Evolutionary conservation across 2,113 vertebrate genomes (phyloP).

Genomic region (Rhadina sibilatrix): DNA sequence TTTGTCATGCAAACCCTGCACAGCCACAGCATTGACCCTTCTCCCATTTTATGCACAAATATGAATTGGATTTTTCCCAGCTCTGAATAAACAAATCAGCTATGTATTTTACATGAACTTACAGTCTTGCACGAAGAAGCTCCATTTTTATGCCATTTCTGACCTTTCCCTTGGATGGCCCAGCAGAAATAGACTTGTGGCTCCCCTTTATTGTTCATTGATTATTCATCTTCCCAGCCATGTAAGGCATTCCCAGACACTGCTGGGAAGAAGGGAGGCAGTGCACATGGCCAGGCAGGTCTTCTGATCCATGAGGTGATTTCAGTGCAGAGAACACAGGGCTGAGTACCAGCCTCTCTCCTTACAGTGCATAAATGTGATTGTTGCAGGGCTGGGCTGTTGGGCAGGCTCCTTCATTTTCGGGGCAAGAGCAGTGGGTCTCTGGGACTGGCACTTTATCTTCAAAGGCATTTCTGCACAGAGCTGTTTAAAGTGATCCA

Average conservation of each 20-base stretch:
- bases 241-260: not conserved
- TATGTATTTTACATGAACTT: not conserved
- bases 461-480: not conserved
- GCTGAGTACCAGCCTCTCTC: not conserved
- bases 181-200: not conserved
- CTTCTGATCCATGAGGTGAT: not conserved
- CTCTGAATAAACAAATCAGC: not conserved
- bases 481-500: not conserved
- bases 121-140: not conserved
- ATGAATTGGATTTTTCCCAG: not conserved
- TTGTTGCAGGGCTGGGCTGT: not conserved
- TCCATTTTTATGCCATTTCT: not conserved
- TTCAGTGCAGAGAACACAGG: not conserved
- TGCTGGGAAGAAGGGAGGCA: not conserved
- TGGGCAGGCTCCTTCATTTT: not conserved
- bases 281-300: not conserved
- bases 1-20: not conserved
- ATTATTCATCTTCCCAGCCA: not conserved
- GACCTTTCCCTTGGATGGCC: not conserved
- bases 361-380: fast-evolving
- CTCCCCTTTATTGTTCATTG: not conserved
- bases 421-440: not conserved
- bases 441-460: not conserved
- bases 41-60: not conserved
- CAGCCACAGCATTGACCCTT: not conserved